Evolutionary conservation across 2,888 invertebrate genomes (phyloP), one percentile per base, ranked within the genome.

Genomic region (Polyommatus iphigenia): DNA sequence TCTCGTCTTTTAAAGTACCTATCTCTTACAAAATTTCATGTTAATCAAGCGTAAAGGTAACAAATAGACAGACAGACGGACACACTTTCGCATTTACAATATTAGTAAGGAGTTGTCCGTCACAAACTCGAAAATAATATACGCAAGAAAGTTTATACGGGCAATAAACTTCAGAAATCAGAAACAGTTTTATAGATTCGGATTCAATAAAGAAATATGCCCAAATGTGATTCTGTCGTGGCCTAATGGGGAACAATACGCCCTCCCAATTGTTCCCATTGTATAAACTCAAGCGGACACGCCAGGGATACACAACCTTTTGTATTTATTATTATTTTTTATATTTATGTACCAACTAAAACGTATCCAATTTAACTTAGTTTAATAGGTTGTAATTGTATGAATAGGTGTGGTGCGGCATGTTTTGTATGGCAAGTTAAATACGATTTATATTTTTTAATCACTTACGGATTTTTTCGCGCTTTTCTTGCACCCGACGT

Each of bases 241-340:
- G 29, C 29, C 67, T 67, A 67, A 67, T 67, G 67, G 67, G 13
- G 29, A 67, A 32, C 67, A 32, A 32, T 67, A 67, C 67, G 67
- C 67, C 62, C 62, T 59, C 59, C 20, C 73, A 46, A 46, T 20
- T 73, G 73, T 73, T 75, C 29, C 75, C 46, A 54, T 54, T 75
- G 75, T 54, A 75, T 54, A 75, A 20, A 50, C 75, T 75, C 75
- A 50, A 50, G 75, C 75, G 75, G 75, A 75, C 75, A 75, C 15
- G 54, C 29, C 54, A 18, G 54, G 24, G 54, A 10, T 46, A 4
- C 5, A 10, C 73, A 75, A 54, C 75, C 75, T 75, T 75, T 75
- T 50, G 41, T 13, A 8, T 10, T 20, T 8, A n/a, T 46, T 46
- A 46, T 3, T 41, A 41, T 46, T 46, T 46, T 41, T 10, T 46